phyloP scores from a whole-genome alignment of 1,140 invertebrate genomes.

The Ceratosolen solmsi region DNA sequence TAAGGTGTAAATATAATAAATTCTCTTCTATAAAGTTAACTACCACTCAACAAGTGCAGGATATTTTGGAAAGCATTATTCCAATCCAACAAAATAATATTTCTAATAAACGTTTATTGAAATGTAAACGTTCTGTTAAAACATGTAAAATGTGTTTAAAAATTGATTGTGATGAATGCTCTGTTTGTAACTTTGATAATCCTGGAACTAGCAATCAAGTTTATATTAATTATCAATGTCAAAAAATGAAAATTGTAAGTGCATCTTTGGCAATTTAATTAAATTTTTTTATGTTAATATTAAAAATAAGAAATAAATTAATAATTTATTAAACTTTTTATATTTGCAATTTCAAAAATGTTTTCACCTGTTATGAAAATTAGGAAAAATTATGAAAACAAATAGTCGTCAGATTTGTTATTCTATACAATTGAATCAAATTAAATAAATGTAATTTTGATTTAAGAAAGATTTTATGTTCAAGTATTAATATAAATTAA shows the following conservation, averaged over 20 bases:
- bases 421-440: too few relatives aligned
- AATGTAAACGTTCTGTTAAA: slow-evolving; percentile 78
- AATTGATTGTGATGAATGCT: slow-evolving; percentile 82
- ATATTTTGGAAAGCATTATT: slow-evolving; percentile 88
- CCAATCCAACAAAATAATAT: slow-evolving; percentile 81
- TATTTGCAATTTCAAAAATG: too few relatives aligned
- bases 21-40: slow-evolving; percentile 83
- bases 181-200: slow-evolving; percentile 81
- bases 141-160: slow-evolving; percentile 83
- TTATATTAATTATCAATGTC: slow-evolving; percentile 79
- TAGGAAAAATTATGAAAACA: too few relatives aligned
- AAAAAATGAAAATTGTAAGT: slow-evolving; percentile 80
- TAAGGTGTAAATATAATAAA: slow-evolving; percentile 68
- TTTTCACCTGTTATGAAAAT: too few relatives aligned
- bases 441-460: too few relatives aligned
- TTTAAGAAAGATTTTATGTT: too few relatives aligned
- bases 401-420: too few relatives aligned
- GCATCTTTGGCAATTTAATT: too few relatives aligned
- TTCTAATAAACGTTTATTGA: slow-evolving; percentile 52
- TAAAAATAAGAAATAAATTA: too few relatives aligned
- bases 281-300: too few relatives aligned
- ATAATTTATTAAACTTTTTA: too few relatives aligned
- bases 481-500: too few relatives aligned
- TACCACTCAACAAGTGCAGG: slow-evolving; percentile 83
- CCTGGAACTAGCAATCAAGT: slow-evolving; percentile 81